A percentile compares a stretch with the other conserved stretches of the same genome.
Evolutionary conservation across 2,113 vertebrate genomes (phyloP).

Genomic region (Okapia johnstoni): DNA sequence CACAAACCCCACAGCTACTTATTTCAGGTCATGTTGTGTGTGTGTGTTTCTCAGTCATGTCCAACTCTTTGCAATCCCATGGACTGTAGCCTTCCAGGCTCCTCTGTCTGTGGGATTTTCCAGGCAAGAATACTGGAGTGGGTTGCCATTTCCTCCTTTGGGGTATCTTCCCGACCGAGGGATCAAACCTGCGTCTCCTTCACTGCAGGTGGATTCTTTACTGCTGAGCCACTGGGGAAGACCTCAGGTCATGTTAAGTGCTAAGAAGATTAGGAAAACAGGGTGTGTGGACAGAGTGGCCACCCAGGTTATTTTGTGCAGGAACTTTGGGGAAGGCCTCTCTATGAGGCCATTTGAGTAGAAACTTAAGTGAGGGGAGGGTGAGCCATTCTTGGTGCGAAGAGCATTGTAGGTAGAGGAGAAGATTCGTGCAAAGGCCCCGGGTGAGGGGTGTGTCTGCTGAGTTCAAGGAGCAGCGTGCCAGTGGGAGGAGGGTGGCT

Average conservation of each 20-base stretch:
- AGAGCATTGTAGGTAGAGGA: neutral
- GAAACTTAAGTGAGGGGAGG: neutral
- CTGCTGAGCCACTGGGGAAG: neutral
- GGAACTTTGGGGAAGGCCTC: neutral
- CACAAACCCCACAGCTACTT: neutral
- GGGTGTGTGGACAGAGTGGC: neutral
- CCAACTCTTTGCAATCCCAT: neutral
- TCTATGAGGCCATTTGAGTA: neutral
- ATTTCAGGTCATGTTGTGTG: neutral
- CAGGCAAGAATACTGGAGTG: neutral
- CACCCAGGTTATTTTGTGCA: neutral
- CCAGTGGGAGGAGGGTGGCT: neutral
- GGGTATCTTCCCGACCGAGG: neutral
- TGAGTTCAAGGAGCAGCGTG: neutral
- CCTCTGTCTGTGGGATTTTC: neutral
- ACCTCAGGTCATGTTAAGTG: neutral
- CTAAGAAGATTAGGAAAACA: neutral
- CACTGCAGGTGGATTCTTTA: neutral
- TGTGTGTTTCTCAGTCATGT: neutral
- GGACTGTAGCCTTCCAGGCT: neutral
- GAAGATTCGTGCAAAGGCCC: neutral
- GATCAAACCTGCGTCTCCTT: neutral
- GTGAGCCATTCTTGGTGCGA: neutral
- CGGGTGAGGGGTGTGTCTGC: neutral
- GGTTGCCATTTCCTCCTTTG: neutral